Evolutionary conservation across 1,140 invertebrate species (phyloP).

Genomic region (Drosophila varians): DNA sequence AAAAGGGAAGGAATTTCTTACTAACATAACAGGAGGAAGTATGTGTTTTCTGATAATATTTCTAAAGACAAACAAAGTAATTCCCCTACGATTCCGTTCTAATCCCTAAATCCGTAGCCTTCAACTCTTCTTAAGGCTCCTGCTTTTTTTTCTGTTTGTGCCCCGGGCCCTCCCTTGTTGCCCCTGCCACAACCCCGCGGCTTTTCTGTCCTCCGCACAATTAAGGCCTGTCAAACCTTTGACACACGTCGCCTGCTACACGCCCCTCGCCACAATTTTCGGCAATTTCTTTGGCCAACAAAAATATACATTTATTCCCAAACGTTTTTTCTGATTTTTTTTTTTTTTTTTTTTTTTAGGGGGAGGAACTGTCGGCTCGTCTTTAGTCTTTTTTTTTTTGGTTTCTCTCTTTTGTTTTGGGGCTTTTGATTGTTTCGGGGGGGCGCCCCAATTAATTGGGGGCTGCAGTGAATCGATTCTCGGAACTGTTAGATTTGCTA

Average conservation of each 20-base stretch:
- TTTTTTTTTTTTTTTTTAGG: conserved; percentile 15
- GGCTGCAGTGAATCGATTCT: conserved; percentile 74
- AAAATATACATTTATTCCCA: conserved; percentile 32
- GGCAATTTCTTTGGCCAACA: conserved; percentile 53
- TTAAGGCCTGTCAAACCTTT: conserved; percentile 82
- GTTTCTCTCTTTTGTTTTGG: conserved; percentile 1
- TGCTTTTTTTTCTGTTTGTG: background rate
- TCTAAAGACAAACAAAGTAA: no score
- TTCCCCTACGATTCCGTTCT: background rate
- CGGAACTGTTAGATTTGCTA: conserved; percentile 82
- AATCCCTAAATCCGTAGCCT: conserved; percentile 14
- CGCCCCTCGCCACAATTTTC: background rate
- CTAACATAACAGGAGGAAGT: no score
- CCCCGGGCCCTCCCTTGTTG: background rate
- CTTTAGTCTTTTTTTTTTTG: conserved; percentile 13
- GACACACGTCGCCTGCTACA: conserved; percentile 65
- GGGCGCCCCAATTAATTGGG: conserved; percentile 67
- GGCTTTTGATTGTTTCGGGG: conserved; percentile 12
- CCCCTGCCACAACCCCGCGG: background rate
- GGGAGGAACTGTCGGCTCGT: conserved; percentile 44
- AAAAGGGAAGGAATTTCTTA: no score
- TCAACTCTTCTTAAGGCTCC: conserved; percentile 3
- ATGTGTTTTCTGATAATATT: background rate
- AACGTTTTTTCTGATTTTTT: background rate
- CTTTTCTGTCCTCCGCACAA: conserved; percentile 44